Evolutionary conservation across 2,797 vertebrate species (phyloP), one percentile per base, ranked within the genome.

Genomic region (Anolis apletophallus): DNA sequence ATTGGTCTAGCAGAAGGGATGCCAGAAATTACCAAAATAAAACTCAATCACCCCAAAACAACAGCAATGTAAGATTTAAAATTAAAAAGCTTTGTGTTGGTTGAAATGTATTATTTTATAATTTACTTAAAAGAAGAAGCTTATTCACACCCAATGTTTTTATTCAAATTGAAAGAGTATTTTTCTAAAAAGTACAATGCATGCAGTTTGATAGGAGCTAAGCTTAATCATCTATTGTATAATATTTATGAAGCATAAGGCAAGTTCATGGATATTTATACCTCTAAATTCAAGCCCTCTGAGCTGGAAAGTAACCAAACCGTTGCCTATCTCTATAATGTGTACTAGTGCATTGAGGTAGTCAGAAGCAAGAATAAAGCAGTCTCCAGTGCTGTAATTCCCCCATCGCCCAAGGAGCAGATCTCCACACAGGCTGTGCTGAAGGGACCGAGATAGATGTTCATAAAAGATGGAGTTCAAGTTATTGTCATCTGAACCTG

Each of bases 401-500:
- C 99, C 98, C 99, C 99, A 99, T 76, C 99, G 98, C 80, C 99
- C 99, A 89, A 99, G 95, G 5, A 99, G 95, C 81, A 99, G 96
- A 90, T 99, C 99, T 67, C 99, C 99, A 94, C 98, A 99, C 17
- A 99, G 96, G 93, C 98, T 99, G 95, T 99, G 98, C 95, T 99
- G 99, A 87, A 99, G 97, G 17, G 99, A 99, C 91, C 99, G 98
- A 0, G 99, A 99, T 87, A 99, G 96, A 95, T 99, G 99, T 93
- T 99, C 98, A 69, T 99, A 99, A 96, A 99, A 99, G 95, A 99
- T 99, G 59, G 99, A 99, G 97, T 99, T 99, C 92, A 99, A 94
- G 89, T 99, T 99, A 96, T 99, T 99, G 95, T 99, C 98, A 87
- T 99, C 98, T 68, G 98, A 99, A 89, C 99, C 99, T 81, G 52